Evolutionary conservation across 2,888 invertebrate genomes (phyloP), one percentile per base, ranked within the genome.

Genomic region (Agonopterix alstromeriana): DNA sequence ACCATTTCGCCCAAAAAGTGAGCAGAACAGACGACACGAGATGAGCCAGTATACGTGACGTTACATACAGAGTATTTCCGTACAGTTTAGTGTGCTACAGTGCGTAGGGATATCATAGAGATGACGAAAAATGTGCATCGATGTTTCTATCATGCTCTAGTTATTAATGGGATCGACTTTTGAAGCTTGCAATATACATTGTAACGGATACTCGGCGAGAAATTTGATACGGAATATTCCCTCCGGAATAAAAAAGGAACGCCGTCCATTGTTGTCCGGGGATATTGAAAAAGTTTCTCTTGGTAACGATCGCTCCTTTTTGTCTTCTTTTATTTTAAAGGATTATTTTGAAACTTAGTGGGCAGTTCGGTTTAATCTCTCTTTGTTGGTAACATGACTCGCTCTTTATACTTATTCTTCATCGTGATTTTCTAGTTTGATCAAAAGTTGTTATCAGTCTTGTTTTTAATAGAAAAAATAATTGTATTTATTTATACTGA

Each of bases 21-120:
- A 48, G 47, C 49, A 60, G 55, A 27, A 27, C 27, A 67, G 65
- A 62, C 67, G 73, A 59, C n/a, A n/a, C 69, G 72, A 81, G 81
- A 82, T 77, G 78, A 78, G 80, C 77, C 69, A 65, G 79, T 81
- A 83, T 86, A 84, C 83, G 78, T 84, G 73, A 82, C 82, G 81
- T 65, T 73, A 80, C 76, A 77, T 74, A 76, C 72, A 65, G 77
- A 77, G 78, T 87, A 86, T 86, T 87, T 86, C 79, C 80, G 85
- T 87, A 77, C 77, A 74, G 72, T 57, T 67, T 69, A 59, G 66
- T 74, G 77, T 79, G 73, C 72, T 81, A 76, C 61, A 60, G 63
- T 70, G 73, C 69, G 68, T 56, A 57, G 66, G 67, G 73, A 70
- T 69, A 64, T 56, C 57, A 57, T 64, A 70, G 71, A 69, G 27